phyloP scores from a whole-genome alignment of 2,797 vertebrate species.

The Pipistrellus kuhlii region DNA sequence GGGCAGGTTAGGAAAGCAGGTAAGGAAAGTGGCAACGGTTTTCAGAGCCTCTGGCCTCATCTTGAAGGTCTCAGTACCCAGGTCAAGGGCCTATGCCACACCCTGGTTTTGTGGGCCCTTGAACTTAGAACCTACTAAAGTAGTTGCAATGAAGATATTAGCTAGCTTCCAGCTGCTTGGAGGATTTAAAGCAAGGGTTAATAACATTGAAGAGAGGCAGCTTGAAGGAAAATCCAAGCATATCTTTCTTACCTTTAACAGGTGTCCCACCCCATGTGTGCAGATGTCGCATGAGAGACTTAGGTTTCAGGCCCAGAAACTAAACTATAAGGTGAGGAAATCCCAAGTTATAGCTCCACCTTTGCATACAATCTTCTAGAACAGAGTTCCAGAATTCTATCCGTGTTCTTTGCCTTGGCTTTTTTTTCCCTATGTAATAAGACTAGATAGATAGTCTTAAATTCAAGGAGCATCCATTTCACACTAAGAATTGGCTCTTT shows the following conservation, averaged over 20 bases:
- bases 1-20: not conserved
- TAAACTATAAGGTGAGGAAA: not conserved
- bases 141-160: not conserved
- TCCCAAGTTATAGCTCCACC: not conserved
- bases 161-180: not conserved
- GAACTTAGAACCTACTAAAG: not conserved
- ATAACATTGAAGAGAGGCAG: not conserved
- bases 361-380: not conserved
- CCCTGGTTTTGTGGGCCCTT: not conserved
- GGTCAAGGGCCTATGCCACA: not conserved
- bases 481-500: not conserved
- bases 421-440: not conserved
- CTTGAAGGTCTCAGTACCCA: not conserved
- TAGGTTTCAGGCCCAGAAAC: not conserved
- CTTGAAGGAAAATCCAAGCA: not conserved
- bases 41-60: not conserved
- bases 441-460: not conserved
- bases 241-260: not conserved
- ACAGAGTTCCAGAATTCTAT: not conserved
- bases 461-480: conserved; percentile 10
- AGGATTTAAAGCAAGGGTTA: not conserved
- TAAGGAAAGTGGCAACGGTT: not conserved
- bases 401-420: not conserved
- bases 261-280: not conserved
- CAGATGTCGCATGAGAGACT: not conserved